Base-by-base conservation (phyloP, 2,113 vertebrate genomes). In the Hystrix brachyura region DNA sequence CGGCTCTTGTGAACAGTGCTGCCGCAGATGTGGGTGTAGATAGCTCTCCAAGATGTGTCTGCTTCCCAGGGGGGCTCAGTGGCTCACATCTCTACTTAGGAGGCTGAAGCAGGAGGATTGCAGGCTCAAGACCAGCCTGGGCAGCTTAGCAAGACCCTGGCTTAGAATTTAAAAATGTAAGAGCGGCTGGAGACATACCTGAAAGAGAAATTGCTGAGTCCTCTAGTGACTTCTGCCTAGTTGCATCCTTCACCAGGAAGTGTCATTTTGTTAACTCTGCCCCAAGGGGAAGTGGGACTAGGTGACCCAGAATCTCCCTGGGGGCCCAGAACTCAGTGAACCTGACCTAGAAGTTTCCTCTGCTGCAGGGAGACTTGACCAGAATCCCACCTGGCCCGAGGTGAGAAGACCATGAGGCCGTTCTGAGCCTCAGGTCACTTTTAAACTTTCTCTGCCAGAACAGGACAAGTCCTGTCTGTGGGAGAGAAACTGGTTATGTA, bases 331-430 rank as follows among this genome's bases (percentile, higher is more conserved):
- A 91, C 43, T 1, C 25, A 5, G 25, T 3, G 1, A 46, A 91
- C 55, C 57, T 18, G 2, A 74, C 83, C 23, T 59, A 71, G 65
- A 48, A 78, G 85, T 82, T 92, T 96, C 84, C 55, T 80, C 43
- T 65, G 25, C 59, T 12, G 29, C 32, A 64, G 55, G 71, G 46
- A 96, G 85, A 94, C 60, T 71, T 71, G 23, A 0, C 79, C n/a
- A 84, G 90, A 90, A 57, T 86, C 82, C 78, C 13, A 38, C 65
- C 53, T 48, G 34, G 53, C 82, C 79, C 11, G 2, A 2, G 19
- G 32, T 34, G 80, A 94, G 51, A n/a, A 38, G 57, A 9, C 27
- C 2, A 0, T 19, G 6, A 2, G 80, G 34, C 8, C 19, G 8
- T 90, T 48, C 78, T 51, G 13, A 1, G 32, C 81, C 69, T 13